Evolutionary conservation across 2,888 invertebrate species (phyloP), one percentile per base, ranked within the genome.

Genomic region (Drosophila hamatofila): DNA sequence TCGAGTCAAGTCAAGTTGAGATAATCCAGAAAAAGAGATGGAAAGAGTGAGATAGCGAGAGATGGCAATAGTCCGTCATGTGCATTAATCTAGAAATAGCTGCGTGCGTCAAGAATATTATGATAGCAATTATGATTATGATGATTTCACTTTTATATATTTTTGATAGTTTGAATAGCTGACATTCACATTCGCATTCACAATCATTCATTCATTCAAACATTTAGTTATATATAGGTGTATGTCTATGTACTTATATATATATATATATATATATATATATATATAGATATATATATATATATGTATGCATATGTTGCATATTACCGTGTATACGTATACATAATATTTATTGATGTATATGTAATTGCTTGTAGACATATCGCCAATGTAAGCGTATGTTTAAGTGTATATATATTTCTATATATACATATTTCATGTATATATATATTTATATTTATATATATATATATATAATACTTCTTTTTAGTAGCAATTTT

Each of bases 401-500:
- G 30, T 46, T 16, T 21, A 5, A 39, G 27, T 30, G 2, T 30
- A 44, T 44, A 23, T 46, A 25, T 44, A 44, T 46, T 27, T 27
- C 1, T 4, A 25, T 16, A 25, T 25, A 25, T 4, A 8, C 8
- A 46, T 25, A 46, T 4, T 23, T 25, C 4, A 11, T 64, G n/a
- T 52, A 8, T 23, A 30, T 48, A 16, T 65, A 41, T 27, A 25
- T 61, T 12, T 48, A 18, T 48, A 30, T 41, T 16, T 25, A 23
- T 48, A 18, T 66, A 49, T 14, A 33, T 60, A 2, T 48, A 48
- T 48, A 48, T 6, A 27, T 44, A 1, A 9, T 48, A 27, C 12
- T 18, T 27, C 42, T 30, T 65, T 49, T 58, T 52, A 67, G 44
- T 33, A 66, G 56, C 44, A 51, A 37, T 67, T 58, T 68, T 39